A percentile compares a stretch with the other conserved stretches of the same genome.
Conservation (phyloP, 2,113 vertebrate species). For the Collichthys lucidus region DNA sequence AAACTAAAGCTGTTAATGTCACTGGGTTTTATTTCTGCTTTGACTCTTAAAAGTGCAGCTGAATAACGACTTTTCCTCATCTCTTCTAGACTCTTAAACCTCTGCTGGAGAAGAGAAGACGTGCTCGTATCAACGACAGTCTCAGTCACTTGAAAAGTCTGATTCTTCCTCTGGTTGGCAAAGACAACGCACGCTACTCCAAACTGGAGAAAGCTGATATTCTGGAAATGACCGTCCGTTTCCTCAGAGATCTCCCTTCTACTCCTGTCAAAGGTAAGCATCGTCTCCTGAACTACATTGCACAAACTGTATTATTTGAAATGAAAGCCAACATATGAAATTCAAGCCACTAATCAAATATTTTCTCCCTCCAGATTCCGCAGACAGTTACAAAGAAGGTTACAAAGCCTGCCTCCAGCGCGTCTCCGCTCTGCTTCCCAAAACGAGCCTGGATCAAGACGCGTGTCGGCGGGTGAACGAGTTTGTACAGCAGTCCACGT, state of each 20-base stretch:
- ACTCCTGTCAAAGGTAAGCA: slow-evolving; percentile 81
- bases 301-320: background rate
- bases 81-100: slow-evolving; percentile 87
- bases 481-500: slow-evolving; percentile 80
- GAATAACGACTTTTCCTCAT: slow-evolving; percentile 26
- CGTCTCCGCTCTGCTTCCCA: slow-evolving; percentile 84
- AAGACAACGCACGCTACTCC: slow-evolving; percentile 88
- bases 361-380: slow-evolving; percentile 64
- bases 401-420: slow-evolving; percentile 88
- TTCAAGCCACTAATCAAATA: slow-evolving; percentile 35
- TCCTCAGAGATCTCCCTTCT: slow-evolving; percentile 86
- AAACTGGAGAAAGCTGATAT: slow-evolving; percentile 94
- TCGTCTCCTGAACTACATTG: background rate
- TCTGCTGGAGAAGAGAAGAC: slow-evolving; percentile 87
- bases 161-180: slow-evolving; percentile 88
- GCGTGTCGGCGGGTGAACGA: slow-evolving; percentile 81
- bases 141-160: slow-evolving; percentile 88
- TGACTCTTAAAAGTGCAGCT: background rate
- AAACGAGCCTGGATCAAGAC: slow-evolving; percentile 79
- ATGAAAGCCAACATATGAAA: background rate
- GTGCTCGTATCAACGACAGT: slow-evolving; percentile 91
- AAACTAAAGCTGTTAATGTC: background rate
- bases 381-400: slow-evolving; percentile 87
- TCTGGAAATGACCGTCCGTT: slow-evolving; percentile 93
- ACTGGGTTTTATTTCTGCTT: background rate